Evolutionary conservation across 2,888 invertebrate genomes (phyloP).

Genomic region (Chirona hameri): DNA sequence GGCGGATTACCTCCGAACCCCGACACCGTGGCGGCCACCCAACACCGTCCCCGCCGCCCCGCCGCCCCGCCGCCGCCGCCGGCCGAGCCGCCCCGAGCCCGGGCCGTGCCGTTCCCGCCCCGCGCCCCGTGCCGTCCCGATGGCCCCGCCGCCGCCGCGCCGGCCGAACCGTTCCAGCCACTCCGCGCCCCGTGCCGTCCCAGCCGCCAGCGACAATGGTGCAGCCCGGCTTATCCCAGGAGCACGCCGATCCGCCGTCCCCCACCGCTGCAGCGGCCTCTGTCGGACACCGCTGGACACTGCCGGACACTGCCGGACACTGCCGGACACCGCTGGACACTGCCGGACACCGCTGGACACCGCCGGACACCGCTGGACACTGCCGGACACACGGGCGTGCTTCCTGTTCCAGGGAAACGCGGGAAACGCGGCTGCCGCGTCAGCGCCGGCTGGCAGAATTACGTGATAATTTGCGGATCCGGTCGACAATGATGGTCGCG

Average conservation of each 20-base stretch:
- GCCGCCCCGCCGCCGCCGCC: neutral
- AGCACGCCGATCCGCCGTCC: neutral
- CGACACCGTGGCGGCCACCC: neutral
- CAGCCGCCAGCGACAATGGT: neutral
- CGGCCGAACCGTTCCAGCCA: too few relatives aligned
- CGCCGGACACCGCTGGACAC: too few relatives aligned
- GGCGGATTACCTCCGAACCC: neutral
- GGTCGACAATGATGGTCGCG: neutral
- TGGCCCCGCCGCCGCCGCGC: too few relatives aligned
- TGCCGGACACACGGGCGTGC: neutral
- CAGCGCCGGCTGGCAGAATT: neutral
- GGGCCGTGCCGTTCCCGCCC: too few relatives aligned
- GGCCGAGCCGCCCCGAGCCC: neutral
- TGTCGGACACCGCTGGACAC: too few relatives aligned
- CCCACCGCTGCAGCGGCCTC: too few relatives aligned
- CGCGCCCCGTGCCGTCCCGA: too few relatives aligned
- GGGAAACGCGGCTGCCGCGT: neutral
- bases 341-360: too few relatives aligned
- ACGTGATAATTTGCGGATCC: slow-evolving; percentile 22
- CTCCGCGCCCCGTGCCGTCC: neutral
- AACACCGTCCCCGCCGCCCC: neutral
- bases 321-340: too few relatives aligned
- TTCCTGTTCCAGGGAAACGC: neutral
- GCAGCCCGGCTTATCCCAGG: neutral
- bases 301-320: too few relatives aligned